Evolutionary conservation across 2,888 invertebrate genomes (phyloP).

Genomic region (Digitonthophagus gazella): DNA sequence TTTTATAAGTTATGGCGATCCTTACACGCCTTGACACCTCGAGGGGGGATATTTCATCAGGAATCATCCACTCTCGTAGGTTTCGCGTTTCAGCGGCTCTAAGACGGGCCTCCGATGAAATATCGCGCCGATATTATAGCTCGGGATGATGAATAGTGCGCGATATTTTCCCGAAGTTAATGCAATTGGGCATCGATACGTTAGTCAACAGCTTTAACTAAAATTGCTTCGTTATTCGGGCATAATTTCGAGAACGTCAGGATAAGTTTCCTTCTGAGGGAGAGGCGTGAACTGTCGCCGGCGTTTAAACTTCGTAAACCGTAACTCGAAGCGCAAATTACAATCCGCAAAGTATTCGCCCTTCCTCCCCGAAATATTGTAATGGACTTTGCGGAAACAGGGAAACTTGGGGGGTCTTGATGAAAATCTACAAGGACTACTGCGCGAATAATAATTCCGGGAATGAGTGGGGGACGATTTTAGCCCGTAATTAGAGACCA

Average conservation of each 20-base stretch:
- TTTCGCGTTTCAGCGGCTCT: slow-evolving; percentile 21
- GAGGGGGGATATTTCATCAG: slow-evolving; percentile 36
- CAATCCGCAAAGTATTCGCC: background rate
- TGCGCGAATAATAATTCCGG: slow-evolving; percentile 12
- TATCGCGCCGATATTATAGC: slow-evolving; percentile 36
- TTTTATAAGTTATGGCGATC: slow-evolving; percentile 31
- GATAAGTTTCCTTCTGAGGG: background rate
- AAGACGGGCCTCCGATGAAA: slow-evolving; percentile 28
- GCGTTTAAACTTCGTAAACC: background rate
- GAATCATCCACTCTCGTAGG: slow-evolving; percentile 31
- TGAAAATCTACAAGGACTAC: slow-evolving; percentile 8
- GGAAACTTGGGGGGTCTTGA: slow-evolving; percentile 14
- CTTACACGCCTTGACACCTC: slow-evolving; percentile 31
- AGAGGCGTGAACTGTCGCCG: background rate
- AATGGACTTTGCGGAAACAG: slow-evolving; percentile 8
- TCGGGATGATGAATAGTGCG: slow-evolving; percentile 30
- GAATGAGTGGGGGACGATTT: slow-evolving; percentile 2
- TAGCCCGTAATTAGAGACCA: slow-evolving; percentile 13
- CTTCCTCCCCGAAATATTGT: slow-evolving; percentile 5
- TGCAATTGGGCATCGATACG: slow-evolving; percentile 40
- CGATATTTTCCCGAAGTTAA: slow-evolving; percentile 39
- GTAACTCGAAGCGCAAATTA: background rate
- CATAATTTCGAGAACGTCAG: background rate
- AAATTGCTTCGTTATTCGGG: background rate
- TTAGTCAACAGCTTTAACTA: slow-evolving; percentile 9